Percentiles rank a stretch among this genome's conserved stretches.
Evolutionary conservation across 2,797 vertebrate genomes (phyloP).

Genomic region (Danionella dracula): DNA sequence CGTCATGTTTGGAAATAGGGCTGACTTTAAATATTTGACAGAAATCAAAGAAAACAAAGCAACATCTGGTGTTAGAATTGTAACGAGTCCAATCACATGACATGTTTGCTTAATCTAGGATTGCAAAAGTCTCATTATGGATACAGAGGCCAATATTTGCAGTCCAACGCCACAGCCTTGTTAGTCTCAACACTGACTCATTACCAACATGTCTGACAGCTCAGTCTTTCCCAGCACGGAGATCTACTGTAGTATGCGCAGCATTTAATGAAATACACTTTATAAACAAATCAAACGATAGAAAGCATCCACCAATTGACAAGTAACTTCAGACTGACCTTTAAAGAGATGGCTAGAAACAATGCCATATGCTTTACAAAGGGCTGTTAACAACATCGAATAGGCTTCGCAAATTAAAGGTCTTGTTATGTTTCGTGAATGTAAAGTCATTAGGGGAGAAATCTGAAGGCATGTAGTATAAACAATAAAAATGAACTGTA

Average conservation of each 20-base stretch:
- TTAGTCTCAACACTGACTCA: slow-evolving; percentile 66
- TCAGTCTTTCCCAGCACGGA: slow-evolving; percentile 12
- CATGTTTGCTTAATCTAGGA: slow-evolving; percentile 76
- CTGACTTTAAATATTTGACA: slow-evolving; percentile 43
- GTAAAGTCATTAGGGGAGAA: slow-evolving; percentile 9
- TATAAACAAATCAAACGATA: slow-evolving; percentile 26
- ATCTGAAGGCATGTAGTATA: slow-evolving; percentile 15
- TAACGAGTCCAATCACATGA: slow-evolving; percentile 79
- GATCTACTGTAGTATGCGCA: slow-evolving; percentile 3
- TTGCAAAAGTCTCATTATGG: slow-evolving; percentile 76
- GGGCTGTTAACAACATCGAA: slow-evolving; percentile 22
- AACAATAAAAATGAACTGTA: slow-evolving; percentile 26
- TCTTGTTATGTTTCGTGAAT: slow-evolving; percentile 30
- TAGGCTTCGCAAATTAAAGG: slow-evolving; percentile 20
- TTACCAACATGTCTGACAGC: slow-evolving; percentile 47
- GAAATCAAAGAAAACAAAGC: slow-evolving; percentile 43
- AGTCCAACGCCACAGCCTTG: slow-evolving; percentile 71
- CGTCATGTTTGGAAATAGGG: slow-evolving; percentile 75
- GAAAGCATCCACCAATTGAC: slow-evolving; percentile 23
- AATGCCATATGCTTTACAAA: neutral
- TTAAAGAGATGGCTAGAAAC: slow-evolving; percentile 27
- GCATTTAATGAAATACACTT: slow-evolving; percentile 31
- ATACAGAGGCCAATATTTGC: slow-evolving; percentile 71
- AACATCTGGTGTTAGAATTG: slow-evolving; percentile 75
- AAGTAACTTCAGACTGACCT: slow-evolving; percentile 21